Evolutionary conservation across 2,888 invertebrate genomes (phyloP).

Genomic region (Priocnemis perturbator): DNA sequence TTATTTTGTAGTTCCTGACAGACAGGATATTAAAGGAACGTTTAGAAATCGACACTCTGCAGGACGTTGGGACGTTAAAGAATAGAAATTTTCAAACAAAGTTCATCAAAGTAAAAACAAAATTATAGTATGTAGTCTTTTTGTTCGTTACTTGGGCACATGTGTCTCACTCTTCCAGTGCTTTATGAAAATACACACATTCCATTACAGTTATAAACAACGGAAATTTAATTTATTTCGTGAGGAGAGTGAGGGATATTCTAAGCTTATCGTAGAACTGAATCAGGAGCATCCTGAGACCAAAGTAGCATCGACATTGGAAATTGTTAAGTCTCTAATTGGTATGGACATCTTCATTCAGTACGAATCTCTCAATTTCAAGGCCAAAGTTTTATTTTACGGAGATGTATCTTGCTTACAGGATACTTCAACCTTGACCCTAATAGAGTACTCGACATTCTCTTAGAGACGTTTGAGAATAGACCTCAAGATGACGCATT

Average conservation of each 20-base stretch:
- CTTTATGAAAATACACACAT: not conserved
- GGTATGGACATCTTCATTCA: conserved; percentile 78
- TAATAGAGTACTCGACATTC: conserved; percentile 96
- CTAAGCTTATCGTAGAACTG: conserved; percentile 95
- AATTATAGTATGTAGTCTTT: conserved; percentile 90
- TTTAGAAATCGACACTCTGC: conserved; percentile 93
- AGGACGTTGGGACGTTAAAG: conserved; percentile 92
- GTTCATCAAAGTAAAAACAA: conserved; percentile 98
- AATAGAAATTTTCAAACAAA: conserved; percentile 94
- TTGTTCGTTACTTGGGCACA: conserved; percentile 6
- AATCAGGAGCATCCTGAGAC: conserved; percentile 86
- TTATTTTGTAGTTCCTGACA: conserved; percentile 79
- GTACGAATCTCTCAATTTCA: not conserved
- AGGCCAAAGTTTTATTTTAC: conserved; percentile 7
- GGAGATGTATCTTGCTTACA: conserved; percentile 69
- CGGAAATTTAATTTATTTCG: conserved; percentile 98
- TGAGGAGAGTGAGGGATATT: conserved; percentile 99
- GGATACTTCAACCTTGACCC: conserved; percentile 99
- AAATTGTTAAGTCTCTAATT: conserved; percentile 95
- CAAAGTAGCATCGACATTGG: conserved; percentile 82
- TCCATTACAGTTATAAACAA: conserved; percentile 93
- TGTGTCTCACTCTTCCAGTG: too few relatives aligned
- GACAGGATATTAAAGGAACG: conserved; percentile 94
- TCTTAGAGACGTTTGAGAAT: conserved; percentile 97
- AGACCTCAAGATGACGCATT: conserved; percentile 86